Percentiles rank a stretch among this genome's conserved stretches.
Conservation (phyloP, 2,797 vertebrate species). For the Trachops cirrhosus region DNA sequence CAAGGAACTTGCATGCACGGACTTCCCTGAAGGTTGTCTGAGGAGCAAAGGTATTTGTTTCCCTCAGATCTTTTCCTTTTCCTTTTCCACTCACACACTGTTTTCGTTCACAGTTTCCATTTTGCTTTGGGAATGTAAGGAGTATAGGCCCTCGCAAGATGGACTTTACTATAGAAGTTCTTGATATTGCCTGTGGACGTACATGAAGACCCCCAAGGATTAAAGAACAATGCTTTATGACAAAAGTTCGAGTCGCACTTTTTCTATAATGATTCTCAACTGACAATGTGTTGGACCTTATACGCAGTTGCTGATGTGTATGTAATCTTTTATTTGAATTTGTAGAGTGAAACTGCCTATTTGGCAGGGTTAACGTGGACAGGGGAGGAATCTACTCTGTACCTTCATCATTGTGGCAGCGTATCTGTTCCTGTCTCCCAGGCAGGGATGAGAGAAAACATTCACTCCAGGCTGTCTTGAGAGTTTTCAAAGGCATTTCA, state of each 20-base stretch:
- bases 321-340: constrained; percentile 9
- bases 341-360: neutral
- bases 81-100: neutral
- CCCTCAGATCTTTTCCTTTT: neutral
- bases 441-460: neutral
- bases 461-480: neutral
- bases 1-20: constrained; percentile 29
- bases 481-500: neutral
- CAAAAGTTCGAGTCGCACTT: neutral
- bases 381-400: neutral
- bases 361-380: neutral
- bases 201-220: neutral
- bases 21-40: constrained; percentile 57
- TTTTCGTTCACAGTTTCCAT: neutral
- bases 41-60: constrained; percentile 75
- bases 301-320: neutral
- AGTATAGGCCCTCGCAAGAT: neutral
- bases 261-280: neutral
- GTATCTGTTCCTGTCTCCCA: neutral
- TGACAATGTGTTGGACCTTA: neutral
- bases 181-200: neutral
- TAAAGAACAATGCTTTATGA: neutral
- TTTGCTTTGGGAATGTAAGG: neutral
- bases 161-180: neutral
- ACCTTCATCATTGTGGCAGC: neutral